Percentiles rank a stretch among this genome's conserved stretches.
Conservation (phyloP, 2,888 invertebrate genomes). For the Erebia ligea region DNA sequence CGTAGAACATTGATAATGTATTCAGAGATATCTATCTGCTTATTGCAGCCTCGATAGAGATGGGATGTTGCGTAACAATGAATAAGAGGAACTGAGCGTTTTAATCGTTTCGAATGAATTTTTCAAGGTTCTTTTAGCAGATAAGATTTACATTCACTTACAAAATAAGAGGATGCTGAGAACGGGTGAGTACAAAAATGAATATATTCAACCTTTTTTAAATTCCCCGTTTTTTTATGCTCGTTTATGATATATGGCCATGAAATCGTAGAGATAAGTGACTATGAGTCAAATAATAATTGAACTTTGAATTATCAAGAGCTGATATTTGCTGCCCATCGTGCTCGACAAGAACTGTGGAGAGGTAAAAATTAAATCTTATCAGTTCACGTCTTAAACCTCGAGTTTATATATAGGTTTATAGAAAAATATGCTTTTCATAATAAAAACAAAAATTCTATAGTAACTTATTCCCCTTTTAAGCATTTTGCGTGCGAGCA, state of each 20-base stretch:
- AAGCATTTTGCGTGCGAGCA: constrained; percentile 5
- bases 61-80: constrained; percentile 61
- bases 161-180: background rate
- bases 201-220: background rate
- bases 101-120: constrained; percentile 44
- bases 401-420: background rate
- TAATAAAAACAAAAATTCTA: too few relatives aligned
- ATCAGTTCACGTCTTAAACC: too few relatives aligned
- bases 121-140: constrained; percentile 38
- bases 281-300: too few relatives aligned
- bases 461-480: background rate
- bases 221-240: background rate
- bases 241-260: too few relatives aligned
- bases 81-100: constrained; percentile 46
- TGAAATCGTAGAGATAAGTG: too few relatives aligned
- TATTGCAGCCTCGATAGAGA: constrained; percentile 47
- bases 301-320: too few relatives aligned
- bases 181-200: background rate
- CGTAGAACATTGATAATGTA: constrained; percentile 43
- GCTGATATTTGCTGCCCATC: too few relatives aligned
- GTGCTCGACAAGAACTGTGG: too few relatives aligned
- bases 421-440: too few relatives aligned
- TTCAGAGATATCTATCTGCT: constrained; percentile 51
- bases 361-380: too few relatives aligned
- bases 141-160: constrained; percentile 38